These are phyloP conservation scores for Neostethus bicornis DNA, from an alignment of 2,797 vertebrate genomes.

Conservation along the genomic window DNA sequence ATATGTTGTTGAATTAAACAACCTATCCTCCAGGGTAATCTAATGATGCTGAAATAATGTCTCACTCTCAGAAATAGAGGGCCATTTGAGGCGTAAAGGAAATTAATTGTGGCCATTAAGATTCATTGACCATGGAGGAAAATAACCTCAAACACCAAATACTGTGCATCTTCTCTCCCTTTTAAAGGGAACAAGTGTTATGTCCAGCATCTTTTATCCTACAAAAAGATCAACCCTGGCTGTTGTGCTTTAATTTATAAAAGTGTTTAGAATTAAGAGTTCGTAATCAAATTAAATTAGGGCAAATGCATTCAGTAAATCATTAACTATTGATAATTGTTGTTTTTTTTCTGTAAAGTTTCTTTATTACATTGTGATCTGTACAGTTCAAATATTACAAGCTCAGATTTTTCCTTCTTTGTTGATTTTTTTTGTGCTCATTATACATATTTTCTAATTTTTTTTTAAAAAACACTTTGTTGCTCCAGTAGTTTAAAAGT, in stretches of 20 bases:
- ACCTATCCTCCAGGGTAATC: conserved; percentile 68
- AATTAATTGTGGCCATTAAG: conserved; percentile 80
- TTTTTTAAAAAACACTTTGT: conserved; percentile 50
- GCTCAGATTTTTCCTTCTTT: conserved; percentile 34
- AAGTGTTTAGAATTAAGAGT: conserved; percentile 39
- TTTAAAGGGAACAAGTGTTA: conserved; percentile 40
- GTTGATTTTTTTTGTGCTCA: conserved; percentile 49
- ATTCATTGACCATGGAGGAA: conserved; percentile 72
- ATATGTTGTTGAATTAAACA: conserved; percentile 71
- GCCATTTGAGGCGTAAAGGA: conserved; percentile 71
- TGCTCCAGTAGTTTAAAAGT: conserved; percentile 62
- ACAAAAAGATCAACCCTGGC: conserved; percentile 61
- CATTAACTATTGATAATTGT: conserved; percentile 47
- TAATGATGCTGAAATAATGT: conserved; percentile 79
- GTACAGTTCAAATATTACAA: conserved; percentile 51
- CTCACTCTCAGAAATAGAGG: conserved; percentile 66
- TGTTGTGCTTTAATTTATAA: conserved; percentile 29
- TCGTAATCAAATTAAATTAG: conserved; percentile 53
- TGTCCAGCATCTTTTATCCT: conserved; percentile 55
- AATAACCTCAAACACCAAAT: conserved; percentile 58
- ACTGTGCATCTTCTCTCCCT: conserved; percentile 47
- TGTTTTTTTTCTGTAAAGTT: conserved; percentile 17
- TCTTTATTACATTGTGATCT: conserved; percentile 17
- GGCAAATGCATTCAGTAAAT: conserved; percentile 55
- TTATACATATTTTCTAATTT: conserved; percentile 51